Base-by-base conservation (phyloP, 2,888 invertebrate species). In the Dryadula phaetusa region DNA sequence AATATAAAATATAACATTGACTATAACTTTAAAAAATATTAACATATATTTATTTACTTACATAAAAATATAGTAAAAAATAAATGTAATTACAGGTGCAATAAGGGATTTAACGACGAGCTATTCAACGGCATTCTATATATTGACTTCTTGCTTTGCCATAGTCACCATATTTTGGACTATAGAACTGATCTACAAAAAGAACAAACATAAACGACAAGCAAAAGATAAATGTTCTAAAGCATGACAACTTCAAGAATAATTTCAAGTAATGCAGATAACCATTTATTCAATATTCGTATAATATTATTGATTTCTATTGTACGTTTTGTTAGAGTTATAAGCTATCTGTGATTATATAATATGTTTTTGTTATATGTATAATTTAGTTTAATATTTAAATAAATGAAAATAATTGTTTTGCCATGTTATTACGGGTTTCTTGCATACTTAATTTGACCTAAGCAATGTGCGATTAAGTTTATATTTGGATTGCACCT, bases 71-170 rank as follows among this genome's bases (percentile, higher is more conserved):
- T 6, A 37, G 1, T 10, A 3, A 37, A 12, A 12, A 37, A 37
- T 37, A 7, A n/a, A 28, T 28, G 0, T 28, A 28, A 2, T 56
- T 74, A 5, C 81, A 95, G 95, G 94, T 70, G 85, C 92, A 32
- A 86, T 95, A n/a, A 92, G 94, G 75, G 93, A 94, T 64, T 77
- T 90, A 70, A 94, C 95, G 0, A 83, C 92, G 47, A 95, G 94
- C 77, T 94, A 94, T 74, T 81, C 87, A 0, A 87, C 94, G 61
- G 94, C 93, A 7, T 94, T 95, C 74, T 93, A 94, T 74, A 80
- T 94, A 7, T 79, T 95, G 12, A 89, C 94, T 28, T 86, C 85
- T 1, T 80, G 77, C 46, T 83, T 80, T 16, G 85, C 82, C 0
- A 82, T 85, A 12, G 77, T 85, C 0, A 67, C 78, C 0, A 70